A percentile compares a stretch with the other conserved stretches of the same genome.
Conservation (phyloP, 2,888 invertebrate genomes). For the Epinotia demarniana region DNA sequence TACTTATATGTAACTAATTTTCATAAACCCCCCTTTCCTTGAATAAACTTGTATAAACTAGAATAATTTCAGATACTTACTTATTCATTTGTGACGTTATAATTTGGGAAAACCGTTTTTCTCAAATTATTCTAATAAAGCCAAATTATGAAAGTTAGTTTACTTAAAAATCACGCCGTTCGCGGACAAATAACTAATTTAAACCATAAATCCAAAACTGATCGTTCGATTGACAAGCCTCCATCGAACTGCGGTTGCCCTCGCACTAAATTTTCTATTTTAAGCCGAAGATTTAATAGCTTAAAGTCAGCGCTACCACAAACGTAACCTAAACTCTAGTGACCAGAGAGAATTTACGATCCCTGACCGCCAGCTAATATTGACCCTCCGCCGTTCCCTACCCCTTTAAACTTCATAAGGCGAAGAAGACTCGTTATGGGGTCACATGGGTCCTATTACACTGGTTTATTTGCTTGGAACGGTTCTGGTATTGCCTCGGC, state of each 20-base stretch:
- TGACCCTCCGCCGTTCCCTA: slow-evolving; percentile 20
- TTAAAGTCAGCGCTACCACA: slow-evolving; percentile 37
- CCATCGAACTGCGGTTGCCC: background rate
- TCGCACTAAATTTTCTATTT: slow-evolving; percentile 22
- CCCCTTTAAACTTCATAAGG: slow-evolving; percentile 29
- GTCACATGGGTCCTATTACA: slow-evolving; percentile 2
- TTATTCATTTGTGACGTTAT: too few relatives aligned
- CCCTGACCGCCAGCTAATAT: slow-evolving; percentile 15
- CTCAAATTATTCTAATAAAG: too few relatives aligned
- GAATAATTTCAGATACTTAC: too few relatives aligned
- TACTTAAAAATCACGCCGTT: too few relatives aligned
- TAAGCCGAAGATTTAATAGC: slow-evolving; percentile 38
- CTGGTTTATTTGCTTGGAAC: slow-evolving; percentile 37
- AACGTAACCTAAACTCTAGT: slow-evolving; percentile 41
- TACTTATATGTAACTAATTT: too few relatives aligned
- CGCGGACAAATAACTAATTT: background rate
- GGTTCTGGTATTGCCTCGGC: slow-evolving; percentile 37
- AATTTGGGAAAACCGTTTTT: too few relatives aligned
- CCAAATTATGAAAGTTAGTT: too few relatives aligned
- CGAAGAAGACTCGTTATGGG: slow-evolving; percentile 29
- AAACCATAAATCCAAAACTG: slow-evolving; percentile 24
- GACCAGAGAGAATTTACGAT: slow-evolving; percentile 44
- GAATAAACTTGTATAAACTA: background rate
- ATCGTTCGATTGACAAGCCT: slow-evolving; percentile 24
- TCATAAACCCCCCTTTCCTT: too few relatives aligned